phyloP scores from a whole-genome alignment of 2,113 vertebrate species.

The Melanerpes aurifrons region DNA sequence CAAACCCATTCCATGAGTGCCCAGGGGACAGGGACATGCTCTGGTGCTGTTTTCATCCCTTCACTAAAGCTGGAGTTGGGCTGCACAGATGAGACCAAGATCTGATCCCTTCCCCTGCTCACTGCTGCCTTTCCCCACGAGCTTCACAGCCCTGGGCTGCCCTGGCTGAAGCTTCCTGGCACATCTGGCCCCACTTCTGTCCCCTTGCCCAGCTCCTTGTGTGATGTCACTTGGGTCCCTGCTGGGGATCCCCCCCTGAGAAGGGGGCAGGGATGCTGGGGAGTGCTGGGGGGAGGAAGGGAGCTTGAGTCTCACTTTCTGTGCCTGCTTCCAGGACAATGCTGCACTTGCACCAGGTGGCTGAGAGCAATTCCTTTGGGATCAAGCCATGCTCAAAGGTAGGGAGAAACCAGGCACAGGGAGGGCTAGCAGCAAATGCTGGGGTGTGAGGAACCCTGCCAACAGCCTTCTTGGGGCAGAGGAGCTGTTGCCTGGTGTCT shows the following conservation, averaged over 20 bases:
- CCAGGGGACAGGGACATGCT: background rate
- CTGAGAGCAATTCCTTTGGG: slow-evolving; percentile 86
- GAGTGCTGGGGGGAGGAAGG: background rate
- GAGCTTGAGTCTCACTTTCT: background rate
- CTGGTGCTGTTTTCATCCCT: background rate
- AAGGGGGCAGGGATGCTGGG: background rate
- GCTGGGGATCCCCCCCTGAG: background rate
- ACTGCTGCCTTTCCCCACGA: background rate
- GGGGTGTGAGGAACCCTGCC: background rate
- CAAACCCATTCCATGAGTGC: no score
- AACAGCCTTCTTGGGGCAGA: background rate
- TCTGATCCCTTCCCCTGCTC: background rate
- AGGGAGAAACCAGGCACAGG: background rate
- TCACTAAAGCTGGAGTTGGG: background rate
- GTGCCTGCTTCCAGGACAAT: slow-evolving; percentile 78
- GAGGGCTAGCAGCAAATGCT: background rate
- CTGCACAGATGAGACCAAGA: background rate
- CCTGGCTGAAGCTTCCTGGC: accelerated
- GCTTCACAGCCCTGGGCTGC: background rate
- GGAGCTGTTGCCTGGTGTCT: background rate
- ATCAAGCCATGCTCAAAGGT: slow-evolving; percentile 85
- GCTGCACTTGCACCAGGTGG: slow-evolving; percentile 86
- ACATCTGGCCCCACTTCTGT: accelerated
- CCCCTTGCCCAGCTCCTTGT: accelerated
- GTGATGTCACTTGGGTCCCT: background rate